Evolutionary conservation across 2,888 invertebrate genomes (phyloP).

Genomic region (Linnaemya vulpina): DNA sequence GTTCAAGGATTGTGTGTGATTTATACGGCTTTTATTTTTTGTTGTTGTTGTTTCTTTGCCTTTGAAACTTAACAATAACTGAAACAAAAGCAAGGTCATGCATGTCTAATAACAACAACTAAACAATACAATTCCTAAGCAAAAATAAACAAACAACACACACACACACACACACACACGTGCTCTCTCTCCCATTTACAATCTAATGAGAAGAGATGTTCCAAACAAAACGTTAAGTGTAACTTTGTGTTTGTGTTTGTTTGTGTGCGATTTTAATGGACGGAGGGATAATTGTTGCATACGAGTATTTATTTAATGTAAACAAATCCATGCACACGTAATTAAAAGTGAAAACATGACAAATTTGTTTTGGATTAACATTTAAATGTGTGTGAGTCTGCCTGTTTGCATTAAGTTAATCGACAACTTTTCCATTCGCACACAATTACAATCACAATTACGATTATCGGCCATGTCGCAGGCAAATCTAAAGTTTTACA

Average conservation of each 20-base stretch:
- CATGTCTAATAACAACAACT: conserved; percentile 26
- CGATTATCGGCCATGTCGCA: background rate
- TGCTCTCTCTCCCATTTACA: no score
- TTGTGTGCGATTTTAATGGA: background rate
- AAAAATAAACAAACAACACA: conserved; percentile 3
- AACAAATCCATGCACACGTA: background rate
- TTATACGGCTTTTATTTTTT: background rate
- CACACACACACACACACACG: background rate
- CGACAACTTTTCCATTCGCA: background rate
- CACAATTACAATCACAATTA: no score
- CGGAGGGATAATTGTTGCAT: background rate
- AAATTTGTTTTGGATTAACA: background rate
- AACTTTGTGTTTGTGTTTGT: background rate
- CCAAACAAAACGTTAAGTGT: background rate
- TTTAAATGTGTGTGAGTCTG: background rate
- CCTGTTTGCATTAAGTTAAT: background rate
- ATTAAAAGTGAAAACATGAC: conserved; percentile 39
- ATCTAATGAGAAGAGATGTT: background rate
- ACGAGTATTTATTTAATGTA: background rate
- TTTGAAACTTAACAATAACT: conserved; percentile 37
- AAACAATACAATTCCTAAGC: conserved; percentile 25
- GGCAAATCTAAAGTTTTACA: background rate
- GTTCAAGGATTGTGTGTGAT: conserved; percentile 53
- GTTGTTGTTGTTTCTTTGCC: background rate
- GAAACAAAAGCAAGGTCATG: conserved; percentile 54